A percentile compares a stretch with the other conserved stretches of the same genome.
Evolutionary conservation across 2,113 vertebrate genomes (phyloP).

Genomic region (Chaetops frenatus): DNA sequence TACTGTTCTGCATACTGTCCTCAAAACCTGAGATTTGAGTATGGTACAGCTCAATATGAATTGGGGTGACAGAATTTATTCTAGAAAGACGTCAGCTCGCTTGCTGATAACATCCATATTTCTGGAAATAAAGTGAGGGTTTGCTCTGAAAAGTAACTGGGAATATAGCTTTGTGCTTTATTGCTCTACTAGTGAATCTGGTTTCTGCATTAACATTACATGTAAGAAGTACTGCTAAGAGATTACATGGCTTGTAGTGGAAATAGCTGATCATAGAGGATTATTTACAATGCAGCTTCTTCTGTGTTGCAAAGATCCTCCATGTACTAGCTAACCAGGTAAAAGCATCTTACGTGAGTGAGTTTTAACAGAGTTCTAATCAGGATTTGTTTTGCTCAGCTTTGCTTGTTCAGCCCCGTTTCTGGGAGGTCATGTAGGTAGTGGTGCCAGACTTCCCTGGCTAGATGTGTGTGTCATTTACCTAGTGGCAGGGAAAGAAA

Average conservation of each 20-base stretch:
- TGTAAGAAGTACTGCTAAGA: background rate
- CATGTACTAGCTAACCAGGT: background rate
- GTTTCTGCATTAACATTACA: background rate
- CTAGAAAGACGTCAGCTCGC: background rate
- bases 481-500: background rate
- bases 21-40: background rate
- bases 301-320: background rate
- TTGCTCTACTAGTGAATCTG: background rate
- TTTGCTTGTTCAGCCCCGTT: background rate
- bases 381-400: background rate
- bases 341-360: background rate
- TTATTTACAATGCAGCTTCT: background rate
- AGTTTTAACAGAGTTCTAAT: background rate
- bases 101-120: background rate
- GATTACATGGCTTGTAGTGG: background rate
- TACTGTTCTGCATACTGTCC: background rate
- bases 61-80: background rate
- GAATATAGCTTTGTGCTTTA: background rate
- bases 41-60: background rate
- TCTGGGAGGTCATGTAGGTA: background rate
- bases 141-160: background rate
- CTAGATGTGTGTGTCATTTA: background rate
- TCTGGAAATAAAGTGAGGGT: fast-evolving
- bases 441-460: background rate
- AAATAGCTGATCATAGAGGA: background rate